Evolutionary conservation across 2,888 invertebrate species (phyloP).

Genomic region (Zootermopsis nevadensis): DNA sequence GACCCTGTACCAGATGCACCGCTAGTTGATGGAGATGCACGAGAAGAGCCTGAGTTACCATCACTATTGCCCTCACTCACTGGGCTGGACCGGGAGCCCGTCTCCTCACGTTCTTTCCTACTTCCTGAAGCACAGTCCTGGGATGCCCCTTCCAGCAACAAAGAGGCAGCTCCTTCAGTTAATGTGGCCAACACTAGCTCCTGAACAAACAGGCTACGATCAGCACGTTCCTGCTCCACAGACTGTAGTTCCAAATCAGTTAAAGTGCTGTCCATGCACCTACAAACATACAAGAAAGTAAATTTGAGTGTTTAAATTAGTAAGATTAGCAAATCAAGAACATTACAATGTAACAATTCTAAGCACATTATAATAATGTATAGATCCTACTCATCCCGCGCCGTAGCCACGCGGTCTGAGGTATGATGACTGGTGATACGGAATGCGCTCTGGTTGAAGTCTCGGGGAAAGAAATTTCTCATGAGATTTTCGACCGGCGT

Average conservation of each 20-base stretch:
- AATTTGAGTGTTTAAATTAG: neutral
- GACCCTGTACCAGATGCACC: conserved; percentile 36
- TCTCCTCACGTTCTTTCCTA: conserved; percentile 47
- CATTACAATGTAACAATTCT: too few relatives aligned
- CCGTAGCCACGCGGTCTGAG: too few relatives aligned
- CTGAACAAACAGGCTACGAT: conserved; percentile 76
- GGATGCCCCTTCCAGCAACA: conserved; percentile 46
- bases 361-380: too few relatives aligned
- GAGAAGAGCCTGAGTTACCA: conserved; percentile 46
- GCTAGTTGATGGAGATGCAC: conserved; percentile 51
- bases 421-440: too few relatives aligned
- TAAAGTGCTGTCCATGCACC: conserved; percentile 69
- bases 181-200: conserved; percentile 74
- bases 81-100: conserved; percentile 43
- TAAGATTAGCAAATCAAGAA: too few relatives aligned
- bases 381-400: too few relatives aligned
- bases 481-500: too few relatives aligned
- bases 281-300: conserved; percentile 59
- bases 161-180: conserved; percentile 58
- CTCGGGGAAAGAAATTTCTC: too few relatives aligned
- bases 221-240: conserved; percentile 70
- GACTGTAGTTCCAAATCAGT: conserved; percentile 69
- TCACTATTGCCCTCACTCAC: conserved; percentile 39
- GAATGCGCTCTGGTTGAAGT: too few relatives aligned
- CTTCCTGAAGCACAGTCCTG: conserved; percentile 45